These are phyloP conservation scores for Manis pentadactyla DNA, from an alignment of 2,797 vertebrate species.

Conservation along the genomic window DNA sequence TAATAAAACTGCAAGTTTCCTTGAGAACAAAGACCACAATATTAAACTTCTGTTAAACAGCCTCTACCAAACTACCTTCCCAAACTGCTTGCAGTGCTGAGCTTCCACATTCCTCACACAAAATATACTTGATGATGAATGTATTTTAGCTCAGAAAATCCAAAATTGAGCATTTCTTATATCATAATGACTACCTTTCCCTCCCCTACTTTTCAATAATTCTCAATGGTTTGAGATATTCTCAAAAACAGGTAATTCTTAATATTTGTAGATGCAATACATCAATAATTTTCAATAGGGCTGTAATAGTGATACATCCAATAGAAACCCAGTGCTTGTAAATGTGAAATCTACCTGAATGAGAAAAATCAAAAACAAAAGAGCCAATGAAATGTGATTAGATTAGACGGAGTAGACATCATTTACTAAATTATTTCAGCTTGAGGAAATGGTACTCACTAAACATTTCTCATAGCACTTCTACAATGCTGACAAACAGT, in stretches of 20 bases:
- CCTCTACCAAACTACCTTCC: not conserved
- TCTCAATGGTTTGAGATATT: not conserved
- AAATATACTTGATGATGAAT: not conserved
- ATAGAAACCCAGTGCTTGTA: not conserved
- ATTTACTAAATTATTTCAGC: constrained; percentile 3
- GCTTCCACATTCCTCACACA: not conserved
- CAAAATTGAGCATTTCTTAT: not conserved
- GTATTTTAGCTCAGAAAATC: constrained; percentile 16
- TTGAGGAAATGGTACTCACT: constrained; percentile 23
- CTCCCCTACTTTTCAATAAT: not conserved
- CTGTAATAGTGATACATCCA: not conserved
- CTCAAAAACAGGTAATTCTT: too few relatives aligned
- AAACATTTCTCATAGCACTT: not conserved
- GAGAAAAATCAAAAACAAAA: constrained; percentile 39
- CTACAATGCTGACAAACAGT: not conserved
- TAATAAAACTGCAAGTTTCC: not conserved
- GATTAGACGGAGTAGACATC: not conserved
- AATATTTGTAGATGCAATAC: too few relatives aligned
- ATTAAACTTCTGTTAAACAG: not conserved
- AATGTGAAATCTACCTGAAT: constrained; percentile 9
- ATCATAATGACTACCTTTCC: not conserved
- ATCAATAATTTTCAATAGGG: too few relatives aligned
- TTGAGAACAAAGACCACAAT: not conserved
- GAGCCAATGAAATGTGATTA: constrained; percentile 39
- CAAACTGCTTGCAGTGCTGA: not conserved